phyloP scores from a whole-genome alignment of 2,888 invertebrate genomes.

The Acanthosoma haemorrhoidale region DNA sequence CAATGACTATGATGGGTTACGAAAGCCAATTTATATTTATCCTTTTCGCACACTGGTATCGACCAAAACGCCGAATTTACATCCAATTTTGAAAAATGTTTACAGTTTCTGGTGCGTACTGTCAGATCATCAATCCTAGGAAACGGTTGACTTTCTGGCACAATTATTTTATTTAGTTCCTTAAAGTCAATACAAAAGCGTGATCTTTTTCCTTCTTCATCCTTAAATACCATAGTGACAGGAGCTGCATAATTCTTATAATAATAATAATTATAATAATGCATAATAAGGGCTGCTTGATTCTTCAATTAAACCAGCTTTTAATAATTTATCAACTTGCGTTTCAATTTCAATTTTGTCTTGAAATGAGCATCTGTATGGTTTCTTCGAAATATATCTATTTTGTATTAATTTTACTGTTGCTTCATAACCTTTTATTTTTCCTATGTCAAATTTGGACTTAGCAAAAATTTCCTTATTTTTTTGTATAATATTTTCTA shows the following conservation, averaged over 20 bases:
- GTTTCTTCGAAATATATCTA: too few species aligned
- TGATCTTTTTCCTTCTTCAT: too few species aligned
- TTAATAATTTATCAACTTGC: too few species aligned
- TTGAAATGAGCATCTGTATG: constrained; percentile 30
- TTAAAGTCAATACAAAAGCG: too few species aligned
- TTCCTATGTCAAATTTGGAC: too few species aligned
- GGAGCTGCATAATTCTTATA: too few species aligned
- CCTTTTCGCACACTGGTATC: constrained; percentile 37
- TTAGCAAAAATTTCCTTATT: too few species aligned
- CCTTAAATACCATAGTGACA: constrained; percentile 16
- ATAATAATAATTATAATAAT: too few species aligned
- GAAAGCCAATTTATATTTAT: constrained; percentile 40
- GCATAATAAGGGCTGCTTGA: constrained; percentile 5
- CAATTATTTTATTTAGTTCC: constrained; percentile 26
- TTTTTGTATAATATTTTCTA: too few species aligned
- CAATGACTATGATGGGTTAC: constrained; percentile 40
- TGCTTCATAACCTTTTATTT: too few species aligned
- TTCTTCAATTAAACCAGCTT: too few species aligned
- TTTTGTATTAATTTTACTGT: too few species aligned
- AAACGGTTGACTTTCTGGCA: constrained; percentile 33
- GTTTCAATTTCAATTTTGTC: constrained; percentile 34
- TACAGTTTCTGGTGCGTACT: constrained; percentile 31
- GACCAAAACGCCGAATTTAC: constrained; percentile 38
- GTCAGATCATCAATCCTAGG: constrained; percentile 35
- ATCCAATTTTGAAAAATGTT: constrained; percentile 36